Evolutionary conservation across 2,888 invertebrate genomes (phyloP).

Genomic region (Campaea margaritaria): DNA sequence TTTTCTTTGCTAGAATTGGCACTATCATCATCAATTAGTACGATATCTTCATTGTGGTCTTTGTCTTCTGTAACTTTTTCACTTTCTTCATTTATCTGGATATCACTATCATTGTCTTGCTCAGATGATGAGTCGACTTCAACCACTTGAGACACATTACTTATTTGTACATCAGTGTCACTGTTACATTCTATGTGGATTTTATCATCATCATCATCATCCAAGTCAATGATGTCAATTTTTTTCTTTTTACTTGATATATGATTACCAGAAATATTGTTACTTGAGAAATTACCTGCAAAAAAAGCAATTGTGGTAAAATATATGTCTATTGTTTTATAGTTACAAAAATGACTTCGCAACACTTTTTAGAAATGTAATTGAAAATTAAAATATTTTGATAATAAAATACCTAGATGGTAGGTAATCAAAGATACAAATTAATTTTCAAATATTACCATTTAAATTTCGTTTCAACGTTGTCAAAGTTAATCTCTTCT

Average conservation of each 20-base stretch:
- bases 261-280: constrained; percentile 20
- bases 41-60: constrained; percentile 15
- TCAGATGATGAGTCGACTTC: not conserved
- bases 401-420: no score
- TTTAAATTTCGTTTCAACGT: constrained; percentile 47
- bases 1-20: constrained; percentile 25
- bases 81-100: constrained; percentile 16
- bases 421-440: not conserved
- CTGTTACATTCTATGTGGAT: constrained; percentile 30
- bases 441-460: constrained; percentile 10
- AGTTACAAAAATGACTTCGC: no score
- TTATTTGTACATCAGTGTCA: constrained; percentile 25
- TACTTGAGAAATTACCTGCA: constrained; percentile 8
- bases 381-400: no score
- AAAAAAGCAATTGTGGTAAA: not conserved
- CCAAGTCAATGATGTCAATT: constrained; percentile 46
- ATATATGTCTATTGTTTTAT: no score
- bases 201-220: constrained; percentile 33
- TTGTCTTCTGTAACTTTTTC: not conserved
- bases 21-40: constrained; percentile 23
- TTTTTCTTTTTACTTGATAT: constrained; percentile 38
- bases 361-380: no score
- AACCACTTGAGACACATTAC: not conserved
- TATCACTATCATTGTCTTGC: constrained; percentile 32
- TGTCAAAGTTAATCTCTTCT: constrained; percentile 54